Base-by-base conservation (phyloP, 2,888 invertebrate species). In the Gisinianus flammeolus region DNA sequence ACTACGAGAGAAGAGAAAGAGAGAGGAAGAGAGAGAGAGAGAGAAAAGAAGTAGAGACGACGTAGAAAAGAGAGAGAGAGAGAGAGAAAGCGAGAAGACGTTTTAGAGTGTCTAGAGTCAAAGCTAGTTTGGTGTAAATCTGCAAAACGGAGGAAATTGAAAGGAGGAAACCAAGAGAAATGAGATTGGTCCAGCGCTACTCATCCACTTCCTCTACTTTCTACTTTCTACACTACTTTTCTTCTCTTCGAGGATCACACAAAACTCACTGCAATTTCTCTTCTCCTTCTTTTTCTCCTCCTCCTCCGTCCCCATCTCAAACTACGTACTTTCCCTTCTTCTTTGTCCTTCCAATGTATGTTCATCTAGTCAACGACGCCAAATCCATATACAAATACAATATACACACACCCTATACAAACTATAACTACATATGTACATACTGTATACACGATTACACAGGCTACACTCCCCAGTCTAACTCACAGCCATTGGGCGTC, bases 81-180 rank as follows among this genome's bases (percentile, higher is more conserved):
- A 71, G 54, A 69, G 69, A 69, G 3, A n/a, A 33, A 70, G 35
- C 8, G 26, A 64, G 64, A 16, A 12, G 12, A 44, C 3, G 19
- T 12, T 44, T 6, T 64, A 3, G 26, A 64, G 26, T 56, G 56
- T 28, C 26, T 64, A 64, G 64, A 26, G 64, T 28, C 64, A 64
- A 5, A 44, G 69, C 4, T n/a, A 75, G 69, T 76, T 79, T 68
- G 79, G 80, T 80, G 80, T 80, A 80, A 80, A 80, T 80, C 80
- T 80, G 80, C 77, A 80, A 80, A 80, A 80, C 80, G 80, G 77
- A 79, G 77, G 77, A 79, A 79, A 80, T 80, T 80, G 80, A 80
- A 80, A 80, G 79, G 80, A 78, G 78, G 79, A 79, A 80, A 79
- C 80, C 78, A 76, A 80, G 80, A 80, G 80, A 79, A 80, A 80